Evolutionary conservation across 1,140 invertebrate genomes (phyloP), one percentile per base, ranked within the genome.

Genomic region (Pseudomyrmex concolor): DNA sequence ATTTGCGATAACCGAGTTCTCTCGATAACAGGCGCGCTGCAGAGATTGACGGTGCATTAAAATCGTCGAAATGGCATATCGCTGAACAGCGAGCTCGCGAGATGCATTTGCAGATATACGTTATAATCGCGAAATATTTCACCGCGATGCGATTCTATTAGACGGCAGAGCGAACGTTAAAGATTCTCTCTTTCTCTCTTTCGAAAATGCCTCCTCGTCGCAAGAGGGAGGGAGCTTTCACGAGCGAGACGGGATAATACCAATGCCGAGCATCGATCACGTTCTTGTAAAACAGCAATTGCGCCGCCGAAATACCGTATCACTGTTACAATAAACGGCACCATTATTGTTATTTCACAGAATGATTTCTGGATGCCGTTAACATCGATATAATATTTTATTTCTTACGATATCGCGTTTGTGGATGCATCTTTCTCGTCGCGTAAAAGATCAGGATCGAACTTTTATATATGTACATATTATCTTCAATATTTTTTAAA

Each of bases 11-110:
- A 63, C 55, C 59, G 67, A 10, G 45, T 50, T 8, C 67, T 45
- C 83, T 84, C 72, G 80, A 59, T 57, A 55, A 45, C 22, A 19
- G 15, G 34, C 25, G 43, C 67, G 34, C 0, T 9, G 9, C 22
- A 63, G 67, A 77, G 80, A 88, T 88, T 87, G 83, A 15, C 55
- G 86, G 50, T 85, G 83, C 83, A 87, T 88, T 88, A 88, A 88
- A 88, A 88, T 87, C 86, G 68, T 84, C 71, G 82, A 62, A 76
- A 87, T 45, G 74, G 19, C 55, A 72, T 63, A 84, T 87, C 83
- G 84, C 13, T 57, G 55, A 83, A 66, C 43, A 55, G 50, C 43
- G 63, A 83, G 86, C 86, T 84, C 83, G 81, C 43, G 54, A 7
- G 60, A 80, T 84, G 73, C 67, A 78, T 84, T 80, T 72, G 25